Percentiles rank a stretch among this genome's conserved stretches.
Conservation (phyloP, 2,797 vertebrate species). For the Sebastes diaconus region DNA sequence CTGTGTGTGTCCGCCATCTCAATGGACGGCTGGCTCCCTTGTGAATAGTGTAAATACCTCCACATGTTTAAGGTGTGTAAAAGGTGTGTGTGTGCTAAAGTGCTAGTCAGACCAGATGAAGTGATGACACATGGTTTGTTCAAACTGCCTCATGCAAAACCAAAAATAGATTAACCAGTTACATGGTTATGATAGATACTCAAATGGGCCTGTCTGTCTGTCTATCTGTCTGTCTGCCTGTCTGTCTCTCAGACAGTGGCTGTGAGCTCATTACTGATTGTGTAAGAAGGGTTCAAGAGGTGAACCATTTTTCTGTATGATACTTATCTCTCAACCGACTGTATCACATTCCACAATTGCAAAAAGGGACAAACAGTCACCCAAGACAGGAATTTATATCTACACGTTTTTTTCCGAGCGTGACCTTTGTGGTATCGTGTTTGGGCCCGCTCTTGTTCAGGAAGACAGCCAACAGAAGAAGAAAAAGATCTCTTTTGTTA, state of each 20-base stretch:
- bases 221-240: not conserved
- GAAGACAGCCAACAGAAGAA: slow-evolving; percentile 25
- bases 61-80: slow-evolving; percentile 31
- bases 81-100: slow-evolving; percentile 40
- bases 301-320: slow-evolving; percentile 43
- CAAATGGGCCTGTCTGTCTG: not conserved
- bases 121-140: slow-evolving; percentile 22
- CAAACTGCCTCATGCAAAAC: slow-evolving; percentile 1
- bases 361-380: slow-evolving; percentile 33
- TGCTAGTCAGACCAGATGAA: slow-evolving; percentile 66
- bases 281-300: slow-evolving; percentile 14
- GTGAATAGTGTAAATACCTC: slow-evolving; percentile 41
- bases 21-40: not conserved
- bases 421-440: slow-evolving; percentile 46
- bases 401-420: not conserved
- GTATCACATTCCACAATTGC: slow-evolving; percentile 42
- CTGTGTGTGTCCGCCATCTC: not conserved
- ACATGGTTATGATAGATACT: not conserved
- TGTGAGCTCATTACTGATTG: not conserved
- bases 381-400: slow-evolving; percentile 34
- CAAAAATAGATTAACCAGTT: slow-evolving; percentile 29
- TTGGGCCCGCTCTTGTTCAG: slow-evolving; percentile 35
- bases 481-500: not conserved
- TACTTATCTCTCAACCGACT: slow-evolving; percentile 36
- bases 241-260: not conserved